phyloP scores from a whole-genome alignment of 1,140 invertebrate species.

The Andricus grossulariae region DNA sequence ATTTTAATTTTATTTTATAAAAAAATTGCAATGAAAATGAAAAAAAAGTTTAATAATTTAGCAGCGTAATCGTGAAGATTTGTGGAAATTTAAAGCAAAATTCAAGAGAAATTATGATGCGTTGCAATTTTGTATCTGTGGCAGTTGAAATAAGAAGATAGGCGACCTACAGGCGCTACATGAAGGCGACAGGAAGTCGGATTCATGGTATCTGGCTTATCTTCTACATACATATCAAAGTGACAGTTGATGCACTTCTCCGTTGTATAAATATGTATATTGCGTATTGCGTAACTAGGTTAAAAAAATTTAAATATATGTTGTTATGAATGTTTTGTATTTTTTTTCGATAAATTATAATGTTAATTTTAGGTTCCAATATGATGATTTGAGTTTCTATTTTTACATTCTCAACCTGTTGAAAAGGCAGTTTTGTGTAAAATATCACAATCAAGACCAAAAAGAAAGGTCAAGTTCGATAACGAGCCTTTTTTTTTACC shows the following conservation, averaged over 20 bases:
- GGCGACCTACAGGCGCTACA: constrained; percentile 1
- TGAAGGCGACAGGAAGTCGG: constrained; percentile 5
- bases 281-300: background rate
- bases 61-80: background rate
- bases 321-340: background rate
- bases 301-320: background rate
- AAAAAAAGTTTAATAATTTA: background rate
- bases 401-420: too few relatives aligned
- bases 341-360: background rate
- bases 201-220: constrained; percentile 4
- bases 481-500: too few relatives aligned
- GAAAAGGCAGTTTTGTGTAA: too few relatives aligned
- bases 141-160: constrained; percentile 7
- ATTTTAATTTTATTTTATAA: too few relatives aligned
- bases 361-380: too few relatives aligned
- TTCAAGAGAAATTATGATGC: background rate
- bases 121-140: constrained; percentile 8
- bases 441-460: too few relatives aligned
- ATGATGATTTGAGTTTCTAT: too few relatives aligned
- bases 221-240: constrained; percentile 7
- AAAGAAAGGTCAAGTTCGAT: too few relatives aligned
- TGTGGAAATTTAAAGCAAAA: background rate
- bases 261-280: background rate
- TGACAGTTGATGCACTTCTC: constrained; percentile 7
- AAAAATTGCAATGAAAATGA: too few relatives aligned